Conservation (phyloP, 1,140 invertebrate species). For the Leguminivora glycinivorella region DNA sequence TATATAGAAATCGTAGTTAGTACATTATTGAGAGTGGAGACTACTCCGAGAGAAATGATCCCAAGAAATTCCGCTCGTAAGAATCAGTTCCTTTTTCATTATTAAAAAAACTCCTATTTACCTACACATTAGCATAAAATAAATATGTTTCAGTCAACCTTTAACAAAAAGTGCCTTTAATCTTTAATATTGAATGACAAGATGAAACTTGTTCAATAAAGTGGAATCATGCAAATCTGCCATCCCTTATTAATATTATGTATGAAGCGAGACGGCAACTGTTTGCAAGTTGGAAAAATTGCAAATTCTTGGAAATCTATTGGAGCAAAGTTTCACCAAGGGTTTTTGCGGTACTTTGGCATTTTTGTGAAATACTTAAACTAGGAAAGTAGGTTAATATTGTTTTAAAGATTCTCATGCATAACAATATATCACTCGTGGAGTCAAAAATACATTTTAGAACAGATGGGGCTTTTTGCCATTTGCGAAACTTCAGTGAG, state of each 20-base stretch:
- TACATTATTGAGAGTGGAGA: too few species aligned
- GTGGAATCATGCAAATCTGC: constrained; percentile 26
- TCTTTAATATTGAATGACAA: constrained; percentile 30
- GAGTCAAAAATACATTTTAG: too few species aligned
- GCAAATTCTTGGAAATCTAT: constrained; percentile 26
- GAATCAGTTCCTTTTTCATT: too few species aligned
- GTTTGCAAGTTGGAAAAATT: constrained; percentile 19
- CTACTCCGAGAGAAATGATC: too few species aligned
- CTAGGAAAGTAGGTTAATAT: neutral
- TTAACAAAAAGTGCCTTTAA: constrained; percentile 15
- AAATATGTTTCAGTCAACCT: neutral
- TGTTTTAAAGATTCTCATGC: neutral
- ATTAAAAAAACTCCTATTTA: neutral
- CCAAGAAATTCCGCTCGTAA: too few species aligned
- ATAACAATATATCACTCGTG: too few species aligned
- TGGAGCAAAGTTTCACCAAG: constrained; percentile 14
- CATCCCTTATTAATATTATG: constrained; percentile 30
- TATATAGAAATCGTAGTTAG: too few species aligned
- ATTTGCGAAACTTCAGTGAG: too few species aligned
- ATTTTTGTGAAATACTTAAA: neutral
- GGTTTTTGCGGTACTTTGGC: neutral
- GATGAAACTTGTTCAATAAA: constrained; percentile 29
- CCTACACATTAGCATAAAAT: neutral
- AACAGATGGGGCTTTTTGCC: too few species aligned
- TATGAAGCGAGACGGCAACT: constrained; percentile 29